phyloP scores from a whole-genome alignment of 2,113 vertebrate species.

The Scalopus aquaticus region DNA sequence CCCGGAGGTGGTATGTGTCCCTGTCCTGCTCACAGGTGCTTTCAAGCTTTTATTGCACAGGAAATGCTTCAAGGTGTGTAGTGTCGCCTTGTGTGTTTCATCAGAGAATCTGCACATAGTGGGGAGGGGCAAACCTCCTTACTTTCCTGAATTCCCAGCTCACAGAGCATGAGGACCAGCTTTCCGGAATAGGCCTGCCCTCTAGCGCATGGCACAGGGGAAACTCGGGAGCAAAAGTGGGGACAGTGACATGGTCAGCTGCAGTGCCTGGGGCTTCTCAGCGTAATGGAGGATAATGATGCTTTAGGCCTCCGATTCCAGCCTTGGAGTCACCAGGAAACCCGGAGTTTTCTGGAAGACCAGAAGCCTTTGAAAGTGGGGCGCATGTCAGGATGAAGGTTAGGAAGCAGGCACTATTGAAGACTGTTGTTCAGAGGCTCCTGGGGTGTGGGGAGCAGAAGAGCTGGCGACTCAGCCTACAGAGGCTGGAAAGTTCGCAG shows the following conservation, averaged over 20 bases:
- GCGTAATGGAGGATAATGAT: not conserved
- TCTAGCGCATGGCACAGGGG: not conserved
- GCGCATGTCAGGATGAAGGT: not conserved
- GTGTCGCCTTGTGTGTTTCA: not conserved
- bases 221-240: not conserved
- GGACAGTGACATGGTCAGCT: not conserved
- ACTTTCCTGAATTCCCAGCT: not conserved
- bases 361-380: not conserved
- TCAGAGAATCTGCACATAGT: not conserved
- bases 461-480: not conserved
- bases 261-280: not conserved
- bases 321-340: not conserved
- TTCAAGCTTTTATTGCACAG: not conserved
- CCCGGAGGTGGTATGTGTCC: not conserved
- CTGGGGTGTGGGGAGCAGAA: not conserved
- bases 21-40: not conserved
- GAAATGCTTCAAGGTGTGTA: not conserved
- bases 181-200: not conserved
- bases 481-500: not conserved
- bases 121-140: not conserved
- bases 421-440: not conserved
- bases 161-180: not conserved
- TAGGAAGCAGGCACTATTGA: not conserved
- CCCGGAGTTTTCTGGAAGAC: not conserved
- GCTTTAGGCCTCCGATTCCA: not conserved